Conservation (phyloP, 2,797 vertebrate genomes). For the Caiman crocodilus region DNA sequence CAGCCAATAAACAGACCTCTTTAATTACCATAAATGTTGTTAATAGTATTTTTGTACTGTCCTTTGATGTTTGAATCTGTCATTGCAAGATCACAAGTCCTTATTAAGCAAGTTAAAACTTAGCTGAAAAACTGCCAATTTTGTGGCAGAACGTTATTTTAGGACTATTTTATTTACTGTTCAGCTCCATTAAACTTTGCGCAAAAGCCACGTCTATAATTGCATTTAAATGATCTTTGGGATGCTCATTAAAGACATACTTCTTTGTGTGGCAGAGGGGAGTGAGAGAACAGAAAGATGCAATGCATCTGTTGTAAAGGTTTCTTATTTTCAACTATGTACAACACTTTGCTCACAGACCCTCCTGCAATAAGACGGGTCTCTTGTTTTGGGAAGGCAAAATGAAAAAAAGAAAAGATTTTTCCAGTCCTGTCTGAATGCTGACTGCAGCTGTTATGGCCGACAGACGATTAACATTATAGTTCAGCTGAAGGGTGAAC, state of each 20-base stretch:
- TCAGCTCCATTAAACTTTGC: accelerated
- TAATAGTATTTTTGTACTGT: background rate
- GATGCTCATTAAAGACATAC: background rate
- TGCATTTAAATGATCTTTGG: background rate
- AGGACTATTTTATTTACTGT: background rate
- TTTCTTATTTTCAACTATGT: too few relatives aligned
- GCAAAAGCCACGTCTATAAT: background rate
- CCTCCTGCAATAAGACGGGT: too few relatives aligned
- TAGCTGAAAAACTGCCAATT: background rate
- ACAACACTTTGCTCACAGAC: too few relatives aligned
- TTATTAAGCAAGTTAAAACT: background rate
- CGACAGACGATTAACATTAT: too few relatives aligned
- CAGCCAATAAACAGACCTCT: conserved; percentile 74
- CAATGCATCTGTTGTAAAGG: too few relatives aligned
- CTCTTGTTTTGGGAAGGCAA: too few relatives aligned
- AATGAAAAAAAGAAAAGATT: too few relatives aligned
- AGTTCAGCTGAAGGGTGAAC: too few relatives aligned
- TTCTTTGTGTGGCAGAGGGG: accelerated
- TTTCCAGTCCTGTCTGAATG: too few relatives aligned
- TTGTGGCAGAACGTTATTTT: too few relatives aligned
- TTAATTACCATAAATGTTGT: background rate
- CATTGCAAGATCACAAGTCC: background rate
- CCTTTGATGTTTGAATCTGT: background rate
- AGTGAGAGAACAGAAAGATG: background rate
- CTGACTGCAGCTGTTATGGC: too few relatives aligned